phyloP scores from a whole-genome alignment of 2,888 invertebrate genomes.

The Apotomis turbidana region DNA sequence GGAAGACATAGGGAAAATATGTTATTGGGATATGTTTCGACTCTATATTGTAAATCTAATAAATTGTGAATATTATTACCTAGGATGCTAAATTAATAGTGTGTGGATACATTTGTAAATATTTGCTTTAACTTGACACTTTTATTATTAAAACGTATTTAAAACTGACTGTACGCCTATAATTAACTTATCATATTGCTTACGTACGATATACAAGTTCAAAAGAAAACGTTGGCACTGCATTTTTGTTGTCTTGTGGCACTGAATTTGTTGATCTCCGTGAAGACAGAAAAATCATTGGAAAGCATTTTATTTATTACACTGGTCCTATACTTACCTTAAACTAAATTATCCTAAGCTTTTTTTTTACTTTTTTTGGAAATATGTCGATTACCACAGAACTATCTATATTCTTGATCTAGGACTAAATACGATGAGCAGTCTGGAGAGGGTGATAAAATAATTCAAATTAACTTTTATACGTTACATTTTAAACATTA shows the following conservation, averaged over 20 bases:
- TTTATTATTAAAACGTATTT: slow-evolving; percentile 36
- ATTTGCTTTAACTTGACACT: slow-evolving; percentile 51
- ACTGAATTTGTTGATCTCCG: slow-evolving; percentile 55
- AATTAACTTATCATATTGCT: slow-evolving; percentile 47
- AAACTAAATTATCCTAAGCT: slow-evolving; percentile 67
- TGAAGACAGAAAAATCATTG: slow-evolving; percentile 59
- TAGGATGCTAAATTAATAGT: slow-evolving; percentile 79
- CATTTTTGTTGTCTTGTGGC: slow-evolving; percentile 64
- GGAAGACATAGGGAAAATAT: slow-evolving; percentile 77
- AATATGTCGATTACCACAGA: slow-evolving; percentile 76
- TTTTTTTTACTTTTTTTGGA: slow-evolving; percentile 74
- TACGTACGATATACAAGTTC: slow-evolving; percentile 48
- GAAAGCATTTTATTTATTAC: slow-evolving; percentile 65
- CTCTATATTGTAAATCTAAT: slow-evolving; percentile 63
- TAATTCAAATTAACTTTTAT: slow-evolving; percentile 71
- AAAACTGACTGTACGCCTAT: slow-evolving; percentile 38
- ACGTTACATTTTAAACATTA: slow-evolving; percentile 73
- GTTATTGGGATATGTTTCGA: slow-evolving; percentile 75
- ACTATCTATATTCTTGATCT: slow-evolving; percentile 74
- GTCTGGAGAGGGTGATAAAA: slow-evolving; percentile 81
- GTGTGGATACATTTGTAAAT: slow-evolving; percentile 67
- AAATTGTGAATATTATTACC: slow-evolving; percentile 67
- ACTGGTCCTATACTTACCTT: slow-evolving; percentile 78
- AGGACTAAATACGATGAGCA: slow-evolving; percentile 79
- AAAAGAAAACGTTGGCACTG: slow-evolving; percentile 68